A percentile compares a stretch with the other conserved stretches of the same genome.
These are phyloP conservation scores for Rhynchotus rufescens DNA, from an alignment of 2,797 vertebrate genomes.

Conservation along the genomic window DNA sequence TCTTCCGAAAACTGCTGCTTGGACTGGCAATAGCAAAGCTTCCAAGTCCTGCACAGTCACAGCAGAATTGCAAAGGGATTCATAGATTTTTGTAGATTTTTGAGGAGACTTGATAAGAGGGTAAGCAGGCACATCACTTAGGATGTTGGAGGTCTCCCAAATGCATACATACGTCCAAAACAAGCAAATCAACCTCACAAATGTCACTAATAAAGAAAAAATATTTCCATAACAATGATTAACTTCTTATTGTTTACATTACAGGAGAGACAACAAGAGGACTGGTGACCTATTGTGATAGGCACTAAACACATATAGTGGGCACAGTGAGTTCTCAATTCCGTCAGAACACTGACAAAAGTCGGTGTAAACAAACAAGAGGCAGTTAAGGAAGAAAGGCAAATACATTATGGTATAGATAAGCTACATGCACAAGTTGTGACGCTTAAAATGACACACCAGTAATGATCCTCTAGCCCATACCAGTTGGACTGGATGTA, in stretches of 20 bases:
- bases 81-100: not conserved
- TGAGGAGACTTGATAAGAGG: not conserved
- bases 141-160: not conserved
- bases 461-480: not conserved
- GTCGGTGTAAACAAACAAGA: slow-evolving; percentile 45
- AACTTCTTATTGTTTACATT: slow-evolving; percentile 66
- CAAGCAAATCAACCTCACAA: slow-evolving; percentile 12
- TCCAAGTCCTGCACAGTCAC: not conserved
- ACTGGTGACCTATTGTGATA: slow-evolving; percentile 49
- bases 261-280: slow-evolving; percentile 39
- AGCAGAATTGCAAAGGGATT: not conserved
- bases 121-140: not conserved
- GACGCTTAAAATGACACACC: slow-evolving; percentile 14
- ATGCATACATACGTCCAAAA: not conserved
- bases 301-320: slow-evolving; percentile 25
- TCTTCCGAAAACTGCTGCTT: not conserved
- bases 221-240: slow-evolving; percentile 42
- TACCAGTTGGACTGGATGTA: slow-evolving; percentile 11
- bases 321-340: slow-evolving; percentile 58
- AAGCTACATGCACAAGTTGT: not conserved
- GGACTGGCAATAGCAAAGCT: not conserved
- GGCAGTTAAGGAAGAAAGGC: slow-evolving; percentile 31
- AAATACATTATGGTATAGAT: slow-evolving; percentile 35
- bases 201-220: not conserved
- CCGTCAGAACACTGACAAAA: slow-evolving; percentile 41